phyloP scores from a whole-genome alignment of 2,113 vertebrate genomes.

The Trochalopteron elliotii region DNA sequence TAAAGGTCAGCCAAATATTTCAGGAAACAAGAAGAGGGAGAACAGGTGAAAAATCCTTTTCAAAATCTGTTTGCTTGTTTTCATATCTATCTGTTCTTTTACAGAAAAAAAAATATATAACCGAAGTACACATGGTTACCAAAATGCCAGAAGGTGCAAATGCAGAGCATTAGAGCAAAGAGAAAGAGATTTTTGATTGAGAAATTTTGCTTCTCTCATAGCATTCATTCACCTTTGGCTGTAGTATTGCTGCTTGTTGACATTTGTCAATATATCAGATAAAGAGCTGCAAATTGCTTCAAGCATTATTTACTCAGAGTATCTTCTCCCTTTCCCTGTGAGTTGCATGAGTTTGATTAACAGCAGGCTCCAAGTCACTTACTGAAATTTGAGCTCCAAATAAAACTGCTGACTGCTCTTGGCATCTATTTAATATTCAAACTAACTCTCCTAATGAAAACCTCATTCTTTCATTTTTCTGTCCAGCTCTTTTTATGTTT shows the following conservation, averaged over 20 bases:
- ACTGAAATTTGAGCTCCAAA: not conserved
- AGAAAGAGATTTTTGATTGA: not conserved
- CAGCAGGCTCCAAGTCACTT: not conserved
- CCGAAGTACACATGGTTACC: not conserved
- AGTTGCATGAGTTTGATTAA: not conserved
- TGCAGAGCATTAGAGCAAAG: not conserved
- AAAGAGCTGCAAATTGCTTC: slow-evolving; percentile 4
- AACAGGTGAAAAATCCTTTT: not conserved
- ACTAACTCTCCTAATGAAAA: not conserved
- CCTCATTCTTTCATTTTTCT: not conserved
- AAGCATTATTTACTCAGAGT: not conserved
- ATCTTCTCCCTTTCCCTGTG: not conserved
- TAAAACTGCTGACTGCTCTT: not conserved
- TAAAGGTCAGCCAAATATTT: not conserved
- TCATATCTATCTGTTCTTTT: not conserved
- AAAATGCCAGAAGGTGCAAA: not conserved
- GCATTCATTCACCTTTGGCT: not conserved
- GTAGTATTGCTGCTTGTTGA: not conserved
- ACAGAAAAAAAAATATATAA: not conserved
- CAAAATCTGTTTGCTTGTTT: not conserved
- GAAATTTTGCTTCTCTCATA: not conserved
- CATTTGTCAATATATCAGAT: not conserved
- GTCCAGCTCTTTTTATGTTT: not conserved
- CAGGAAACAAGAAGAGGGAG: not conserved
- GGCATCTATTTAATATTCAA: not conserved